Evolutionary conservation across 2,888 invertebrate genomes (phyloP).

Genomic region (Notodonta dromedarius): DNA sequence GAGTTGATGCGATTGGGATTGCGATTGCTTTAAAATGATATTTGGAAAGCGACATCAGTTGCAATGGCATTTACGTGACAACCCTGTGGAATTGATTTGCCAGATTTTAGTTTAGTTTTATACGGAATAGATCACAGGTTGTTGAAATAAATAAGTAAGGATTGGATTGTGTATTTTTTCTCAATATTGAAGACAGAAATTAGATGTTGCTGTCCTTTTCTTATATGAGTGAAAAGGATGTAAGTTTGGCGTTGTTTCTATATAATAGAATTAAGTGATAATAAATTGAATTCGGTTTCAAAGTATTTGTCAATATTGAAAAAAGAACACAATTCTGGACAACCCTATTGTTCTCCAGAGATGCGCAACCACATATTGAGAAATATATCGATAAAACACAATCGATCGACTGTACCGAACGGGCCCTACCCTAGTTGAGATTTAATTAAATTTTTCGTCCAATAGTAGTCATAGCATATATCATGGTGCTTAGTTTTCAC

Average conservation of each 20-base stretch:
- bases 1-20: too few species aligned
- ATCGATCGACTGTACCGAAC: constrained; percentile 61
- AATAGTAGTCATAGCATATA: constrained; percentile 70
- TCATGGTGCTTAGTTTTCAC: constrained; percentile 71
- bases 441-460: constrained; percentile 78
- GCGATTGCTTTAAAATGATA: too few species aligned
- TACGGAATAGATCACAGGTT: not conserved
- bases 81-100: not conserved
- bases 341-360: constrained; percentile 30
- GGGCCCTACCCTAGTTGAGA: constrained; percentile 60
- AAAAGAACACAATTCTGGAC: constrained; percentile 13
- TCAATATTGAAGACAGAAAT: constrained; percentile 21
- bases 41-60: not conserved
- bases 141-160: not conserved
- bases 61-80: not conserved
- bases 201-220: not conserved
- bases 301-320: not conserved
- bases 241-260: too few species aligned
- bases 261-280: too few species aligned
- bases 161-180: constrained; percentile 12
- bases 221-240: too few species aligned
- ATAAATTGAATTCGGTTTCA: too few species aligned
- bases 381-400: constrained; percentile 38
- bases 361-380: constrained; percentile 26
- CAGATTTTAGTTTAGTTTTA: constrained; percentile 7